Conservation (phyloP, 2,113 vertebrate genomes). For the Poeciliopsis retropinna region DNA sequence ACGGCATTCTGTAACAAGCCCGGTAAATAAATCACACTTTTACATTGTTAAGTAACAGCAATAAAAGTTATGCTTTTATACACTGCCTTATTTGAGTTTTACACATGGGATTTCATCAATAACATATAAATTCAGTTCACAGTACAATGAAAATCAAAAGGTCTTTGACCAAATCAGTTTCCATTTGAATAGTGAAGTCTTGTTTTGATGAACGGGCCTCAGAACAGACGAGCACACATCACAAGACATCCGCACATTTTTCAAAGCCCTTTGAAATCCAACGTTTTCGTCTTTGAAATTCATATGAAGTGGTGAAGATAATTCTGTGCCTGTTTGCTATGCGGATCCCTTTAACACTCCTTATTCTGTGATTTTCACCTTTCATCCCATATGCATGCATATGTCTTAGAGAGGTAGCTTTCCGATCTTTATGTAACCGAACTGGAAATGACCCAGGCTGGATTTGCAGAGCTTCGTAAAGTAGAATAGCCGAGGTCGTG, state of each 20-base stretch:
- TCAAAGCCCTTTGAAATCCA: too few species aligned
- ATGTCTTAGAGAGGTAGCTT: too few species aligned
- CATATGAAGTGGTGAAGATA: too few species aligned
- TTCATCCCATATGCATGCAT: not conserved
- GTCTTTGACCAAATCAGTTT: not conserved
- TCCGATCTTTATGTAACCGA: not conserved
- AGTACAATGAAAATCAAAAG: not conserved
- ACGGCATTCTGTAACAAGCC: too few species aligned
- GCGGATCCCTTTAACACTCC: too few species aligned
- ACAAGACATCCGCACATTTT: too few species aligned
- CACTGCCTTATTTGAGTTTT: too few species aligned
- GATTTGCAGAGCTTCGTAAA: constrained; percentile 14
- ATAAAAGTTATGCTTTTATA: too few species aligned
- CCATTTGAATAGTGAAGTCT: not conserved
- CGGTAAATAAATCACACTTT: too few species aligned
- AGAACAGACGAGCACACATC: not conserved
- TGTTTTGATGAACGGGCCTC: not conserved
- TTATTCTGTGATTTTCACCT: not conserved
- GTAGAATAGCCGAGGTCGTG: constrained; percentile 33
- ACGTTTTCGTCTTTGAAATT: too few species aligned
- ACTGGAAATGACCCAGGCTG: constrained; percentile 1
- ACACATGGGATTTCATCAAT: not conserved
- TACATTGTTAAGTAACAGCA: too few species aligned
- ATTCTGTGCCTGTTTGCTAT: too few species aligned
- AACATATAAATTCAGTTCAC: not conserved